Evolutionary conservation across 2,888 invertebrate species (phyloP).

Genomic region (Dryococelus australis): DNA sequence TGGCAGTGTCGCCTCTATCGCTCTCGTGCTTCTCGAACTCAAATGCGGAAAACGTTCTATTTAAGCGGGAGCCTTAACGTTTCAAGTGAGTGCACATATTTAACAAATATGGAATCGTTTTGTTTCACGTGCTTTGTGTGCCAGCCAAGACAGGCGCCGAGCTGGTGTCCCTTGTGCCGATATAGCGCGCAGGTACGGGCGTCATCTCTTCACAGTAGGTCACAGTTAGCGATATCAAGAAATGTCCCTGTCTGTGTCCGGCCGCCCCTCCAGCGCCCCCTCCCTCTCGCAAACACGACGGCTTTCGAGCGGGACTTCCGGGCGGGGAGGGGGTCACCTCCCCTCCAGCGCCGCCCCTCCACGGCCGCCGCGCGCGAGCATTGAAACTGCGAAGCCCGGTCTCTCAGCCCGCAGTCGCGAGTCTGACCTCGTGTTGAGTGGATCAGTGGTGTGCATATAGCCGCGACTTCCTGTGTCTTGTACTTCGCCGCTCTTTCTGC

Average conservation of each 20-base stretch:
- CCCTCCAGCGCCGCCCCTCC: background rate
- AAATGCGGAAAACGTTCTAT: no score
- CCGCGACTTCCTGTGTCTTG: background rate
- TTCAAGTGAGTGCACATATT: no score
- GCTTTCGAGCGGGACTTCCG: constrained; percentile 25
- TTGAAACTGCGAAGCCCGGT: constrained; percentile 2
- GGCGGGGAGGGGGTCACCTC: background rate
- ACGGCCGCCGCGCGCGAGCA: background rate
- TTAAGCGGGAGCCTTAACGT: no score
- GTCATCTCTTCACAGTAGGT: background rate
- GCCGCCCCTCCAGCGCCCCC: background rate
- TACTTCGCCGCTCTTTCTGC: background rate
- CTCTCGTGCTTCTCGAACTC: no score
- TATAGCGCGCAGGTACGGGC: background rate
- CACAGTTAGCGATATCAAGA: background rate
- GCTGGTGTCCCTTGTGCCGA: background rate
- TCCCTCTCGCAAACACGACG: background rate
- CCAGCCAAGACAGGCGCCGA: no score
- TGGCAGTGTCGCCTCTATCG: no score
- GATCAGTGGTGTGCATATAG: background rate
- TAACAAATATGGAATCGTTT: no score
- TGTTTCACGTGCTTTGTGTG: no score
- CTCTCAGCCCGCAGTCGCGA: background rate
- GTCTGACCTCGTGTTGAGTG: background rate
- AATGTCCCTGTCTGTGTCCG: background rate